Evolutionary conservation across 2,888 invertebrate genomes (phyloP).

Genomic region (Tiphia femorata): DNA sequence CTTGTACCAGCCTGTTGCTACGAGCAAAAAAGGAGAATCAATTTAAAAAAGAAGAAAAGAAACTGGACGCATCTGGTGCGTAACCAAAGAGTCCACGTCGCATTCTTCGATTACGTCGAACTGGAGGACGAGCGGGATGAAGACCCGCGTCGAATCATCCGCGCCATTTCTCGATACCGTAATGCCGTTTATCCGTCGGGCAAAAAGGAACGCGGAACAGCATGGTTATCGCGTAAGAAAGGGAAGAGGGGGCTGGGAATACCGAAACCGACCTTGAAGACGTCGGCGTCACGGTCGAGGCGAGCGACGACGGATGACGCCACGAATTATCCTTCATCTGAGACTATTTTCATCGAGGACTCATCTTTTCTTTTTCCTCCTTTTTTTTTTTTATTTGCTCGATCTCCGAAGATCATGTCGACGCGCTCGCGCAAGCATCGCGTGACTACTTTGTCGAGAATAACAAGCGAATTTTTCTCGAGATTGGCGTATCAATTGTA

Average conservation of each 20-base stretch:
- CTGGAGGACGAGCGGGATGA: not conserved
- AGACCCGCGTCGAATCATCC: not conserved
- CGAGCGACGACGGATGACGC: slow-evolving; percentile 8
- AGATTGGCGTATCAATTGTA: too few species aligned
- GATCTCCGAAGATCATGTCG: not conserved
- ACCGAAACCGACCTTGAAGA: slow-evolving; percentile 26
- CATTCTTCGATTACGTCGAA: too few species aligned
- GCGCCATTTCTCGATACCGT: not conserved
- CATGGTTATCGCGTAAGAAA: not conserved
- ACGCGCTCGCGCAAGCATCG: slow-evolving; percentile 22
- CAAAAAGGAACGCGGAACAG: not conserved
- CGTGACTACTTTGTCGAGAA: slow-evolving; percentile 14
- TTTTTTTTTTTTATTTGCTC: slow-evolving; percentile 20
- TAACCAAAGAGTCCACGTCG: too few species aligned
- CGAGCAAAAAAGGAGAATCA: too few species aligned
- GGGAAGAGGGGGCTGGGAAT: not conserved
- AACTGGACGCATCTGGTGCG: too few species aligned
- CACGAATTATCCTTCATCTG: too few species aligned
- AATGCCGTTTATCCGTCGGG: not conserved
- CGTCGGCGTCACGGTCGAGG: slow-evolving; percentile 28
- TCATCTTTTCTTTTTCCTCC: slow-evolving; percentile 1
- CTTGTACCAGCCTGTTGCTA: too few species aligned
- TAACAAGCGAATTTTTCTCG: too few species aligned
- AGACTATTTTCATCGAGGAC: slow-evolving; percentile 35
- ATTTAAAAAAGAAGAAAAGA: too few species aligned